Percentiles rank a stretch among this genome's conserved stretches.
Conservation (phyloP, 2,113 vertebrate genomes). For the Synchiropus splendidus region DNA sequence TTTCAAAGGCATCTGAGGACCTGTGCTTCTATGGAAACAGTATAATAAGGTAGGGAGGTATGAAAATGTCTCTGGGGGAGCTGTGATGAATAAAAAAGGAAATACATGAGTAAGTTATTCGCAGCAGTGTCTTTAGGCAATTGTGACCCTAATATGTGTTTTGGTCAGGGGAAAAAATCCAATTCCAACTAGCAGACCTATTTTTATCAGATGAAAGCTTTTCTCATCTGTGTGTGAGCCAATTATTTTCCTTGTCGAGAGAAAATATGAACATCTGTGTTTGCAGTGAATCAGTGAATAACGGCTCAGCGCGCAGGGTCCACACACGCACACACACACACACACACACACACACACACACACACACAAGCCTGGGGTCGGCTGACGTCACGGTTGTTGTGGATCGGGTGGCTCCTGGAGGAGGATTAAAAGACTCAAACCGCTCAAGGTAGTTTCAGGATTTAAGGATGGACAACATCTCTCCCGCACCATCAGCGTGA, state of each 20-base stretch:
- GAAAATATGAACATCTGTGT: conserved; percentile 49
- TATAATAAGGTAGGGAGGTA: too few species aligned
- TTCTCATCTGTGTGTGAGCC: conserved; percentile 29
- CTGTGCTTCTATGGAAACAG: too few species aligned
- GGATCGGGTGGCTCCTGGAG: conserved; percentile 24
- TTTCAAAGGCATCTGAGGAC: too few species aligned
- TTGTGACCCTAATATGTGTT: too few species aligned
- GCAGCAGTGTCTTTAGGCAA: too few species aligned
- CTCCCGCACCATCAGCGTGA: conserved; percentile 32
- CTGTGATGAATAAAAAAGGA: too few species aligned
- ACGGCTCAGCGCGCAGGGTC: conserved; percentile 12
- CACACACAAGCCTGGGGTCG: conserved; percentile 16
- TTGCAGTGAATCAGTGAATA: conserved; percentile 39
- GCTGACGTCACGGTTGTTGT: conserved; percentile 40
- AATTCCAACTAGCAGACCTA: conserved; percentile 8
- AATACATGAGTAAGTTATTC: too few species aligned
- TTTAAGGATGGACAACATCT: conserved; percentile 39
- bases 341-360: conserved; percentile 10
- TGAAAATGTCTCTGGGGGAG: too few species aligned
- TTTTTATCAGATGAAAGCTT: conserved; percentile 37
- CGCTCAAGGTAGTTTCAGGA: conserved; percentile 30
- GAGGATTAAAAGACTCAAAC: conserved; percentile 36
- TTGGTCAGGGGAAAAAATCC: conserved; percentile 2
- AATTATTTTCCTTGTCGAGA: conserved; percentile 42
- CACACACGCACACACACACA: conserved; percentile 11